A percentile compares a stretch with the other conserved stretches of the same genome.
phyloP scores from a whole-genome alignment of 1,140 invertebrate species.

The Campoletis sonorensis region DNA sequence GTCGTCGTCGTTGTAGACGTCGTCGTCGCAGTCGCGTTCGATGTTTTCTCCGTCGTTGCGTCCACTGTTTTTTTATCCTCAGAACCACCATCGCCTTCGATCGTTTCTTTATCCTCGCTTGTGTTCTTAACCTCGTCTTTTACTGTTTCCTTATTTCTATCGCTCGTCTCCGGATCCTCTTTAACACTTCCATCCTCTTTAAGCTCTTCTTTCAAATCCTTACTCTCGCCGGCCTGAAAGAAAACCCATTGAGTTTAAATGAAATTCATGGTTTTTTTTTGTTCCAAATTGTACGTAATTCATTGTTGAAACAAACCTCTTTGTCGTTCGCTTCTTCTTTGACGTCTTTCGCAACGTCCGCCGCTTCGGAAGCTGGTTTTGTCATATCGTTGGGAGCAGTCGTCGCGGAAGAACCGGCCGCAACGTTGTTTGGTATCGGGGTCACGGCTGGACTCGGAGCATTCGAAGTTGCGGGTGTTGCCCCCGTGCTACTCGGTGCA shows the following conservation, averaged over 20 bases:
- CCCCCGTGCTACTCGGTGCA: constrained; percentile 78
- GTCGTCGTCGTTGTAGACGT: not conserved
- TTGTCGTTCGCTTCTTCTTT: constrained; percentile 77
- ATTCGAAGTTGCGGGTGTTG: constrained; percentile 83
- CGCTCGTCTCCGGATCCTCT: constrained; percentile 65
- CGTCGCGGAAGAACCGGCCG: constrained; percentile 61
- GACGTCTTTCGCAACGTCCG: constrained; percentile 70
- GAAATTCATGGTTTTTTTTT: too few relatives aligned
- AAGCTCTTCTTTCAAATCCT: constrained; percentile 71
- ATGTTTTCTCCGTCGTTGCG: constrained; percentile 72
- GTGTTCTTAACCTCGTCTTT: constrained; percentile 62
- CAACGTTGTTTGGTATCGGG: constrained; percentile 74
- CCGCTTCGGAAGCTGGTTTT: constrained; percentile 55
- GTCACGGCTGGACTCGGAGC: constrained; percentile 80
- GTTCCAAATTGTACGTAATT: too few relatives aligned
- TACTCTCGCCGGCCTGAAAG: constrained; percentile 65
- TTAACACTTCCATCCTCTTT: constrained; percentile 58
- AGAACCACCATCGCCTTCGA: constrained; percentile 64
- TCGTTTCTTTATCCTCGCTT: constrained; percentile 57
- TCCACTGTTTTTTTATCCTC: constrained; percentile 64
- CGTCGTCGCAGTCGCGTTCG: constrained; percentile 14
- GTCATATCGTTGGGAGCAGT: constrained; percentile 57
- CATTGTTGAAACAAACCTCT: constrained; percentile 53
- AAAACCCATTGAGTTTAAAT: too few relatives aligned
- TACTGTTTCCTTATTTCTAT: constrained; percentile 65